Evolutionary conservation across 2,797 vertebrate genomes (phyloP), one percentile per base, ranked within the genome.

Genomic region (Sternotherus odoratus): DNA sequence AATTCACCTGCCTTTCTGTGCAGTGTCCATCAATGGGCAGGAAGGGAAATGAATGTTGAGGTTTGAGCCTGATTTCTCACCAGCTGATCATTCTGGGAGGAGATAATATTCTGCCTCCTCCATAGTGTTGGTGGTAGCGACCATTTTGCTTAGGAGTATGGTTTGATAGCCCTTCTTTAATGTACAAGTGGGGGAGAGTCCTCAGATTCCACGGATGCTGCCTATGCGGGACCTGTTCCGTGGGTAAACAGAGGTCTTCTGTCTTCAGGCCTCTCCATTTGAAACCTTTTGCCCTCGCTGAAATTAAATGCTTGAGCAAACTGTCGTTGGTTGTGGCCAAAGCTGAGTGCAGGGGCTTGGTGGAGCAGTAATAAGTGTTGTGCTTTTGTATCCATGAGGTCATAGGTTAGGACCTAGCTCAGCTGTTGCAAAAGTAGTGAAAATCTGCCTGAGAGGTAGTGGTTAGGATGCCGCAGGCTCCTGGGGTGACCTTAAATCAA

Each of bases 391-490:
- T 43, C 21, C 23, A 3, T 72, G 69, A 39, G 36, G 23, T 26
- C 16, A 11, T 16, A n/a, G 23, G 11, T 12, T 86, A 43, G 86
- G 63, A 4, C 24, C 53, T 80, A 79, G 19, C 82, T 94, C 43
- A 79, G 69, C 56, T 79, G 0, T 23, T 39, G 13, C 30, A 72
- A 13, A 43, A 72, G 0, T 2, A 46, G 84, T 48, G 83, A 72
- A 2, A 13, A 2, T 49, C 48, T 17, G 5, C 36, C 4, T 4
- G 21, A 19, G 43, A 79, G 77, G 12, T 75, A 46, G 12, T 36
- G 3, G 57, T 54, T 81, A 50, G 7, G 15, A 69, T 87, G 39
- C 46, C 15, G 0, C 6, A 21, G 23, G 12, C 36, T 43, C 39
- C 80, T 84, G 84, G 19, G 2, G 8, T 92, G 86, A 50, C 39